Percentiles rank a stretch among this genome's conserved stretches.
These are phyloP conservation scores for Centrocercus urophasianus DNA, from an alignment of 2,113 vertebrate genomes.

Conservation along the genomic window DNA sequence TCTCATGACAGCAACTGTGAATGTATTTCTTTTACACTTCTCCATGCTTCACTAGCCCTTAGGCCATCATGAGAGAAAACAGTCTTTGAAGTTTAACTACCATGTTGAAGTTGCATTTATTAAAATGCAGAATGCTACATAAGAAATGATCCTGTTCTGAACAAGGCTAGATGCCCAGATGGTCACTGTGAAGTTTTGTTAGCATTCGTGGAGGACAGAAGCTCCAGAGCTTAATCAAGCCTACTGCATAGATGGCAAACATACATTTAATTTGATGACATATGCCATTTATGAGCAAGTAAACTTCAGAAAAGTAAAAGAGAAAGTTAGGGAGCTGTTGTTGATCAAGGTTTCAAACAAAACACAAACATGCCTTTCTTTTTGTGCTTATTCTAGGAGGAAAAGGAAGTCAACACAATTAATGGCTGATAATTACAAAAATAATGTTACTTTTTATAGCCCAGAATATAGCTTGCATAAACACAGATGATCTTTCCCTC, in stretches of 20 bases:
- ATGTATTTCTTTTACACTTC: background rate
- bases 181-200: background rate
- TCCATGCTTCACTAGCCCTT: background rate
- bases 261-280: background rate
- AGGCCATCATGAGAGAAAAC: background rate
- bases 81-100: background rate
- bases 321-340: background rate
- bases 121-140: background rate
- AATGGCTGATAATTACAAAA: slow-evolving; percentile 36
- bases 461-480: background rate
- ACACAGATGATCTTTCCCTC: background rate
- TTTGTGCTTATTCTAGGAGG: slow-evolving; percentile 14
- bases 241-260: accelerated
- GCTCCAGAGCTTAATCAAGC: background rate
- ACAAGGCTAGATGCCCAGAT: background rate
- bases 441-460: slow-evolving; percentile 8
- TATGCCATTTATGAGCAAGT: background rate
- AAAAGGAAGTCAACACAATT: slow-evolving; percentile 31
- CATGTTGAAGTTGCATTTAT: background rate
- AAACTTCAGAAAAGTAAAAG: background rate
- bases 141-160: background rate
- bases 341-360: background rate
- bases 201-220: background rate
- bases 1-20: background rate
- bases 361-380: background rate